Evolutionary conservation across 2,797 vertebrate genomes (phyloP), one percentile per base, ranked within the genome.

Genomic region (Anguilla pacifica): DNA sequence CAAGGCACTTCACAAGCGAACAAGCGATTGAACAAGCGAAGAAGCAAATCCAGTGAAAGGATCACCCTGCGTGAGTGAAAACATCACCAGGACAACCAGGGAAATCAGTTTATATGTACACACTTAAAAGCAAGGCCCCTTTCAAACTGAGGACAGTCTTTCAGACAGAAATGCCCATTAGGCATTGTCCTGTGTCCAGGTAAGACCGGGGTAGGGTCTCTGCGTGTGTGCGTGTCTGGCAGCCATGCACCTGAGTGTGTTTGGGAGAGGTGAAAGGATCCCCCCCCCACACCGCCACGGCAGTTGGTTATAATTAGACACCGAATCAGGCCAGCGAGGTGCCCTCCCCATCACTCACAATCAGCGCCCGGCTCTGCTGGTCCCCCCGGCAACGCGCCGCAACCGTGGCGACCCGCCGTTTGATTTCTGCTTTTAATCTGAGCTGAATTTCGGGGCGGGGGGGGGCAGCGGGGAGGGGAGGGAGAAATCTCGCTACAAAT

Each of bases 271-370:
- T 82, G 43, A 82, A 51, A 3, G 43, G 43, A 51, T 4, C 10
- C 9, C 51, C 79, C 77, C 39, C 15, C 19, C 19, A 2, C 6
- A 7, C 77, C 19, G 31, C 22, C 7, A 2, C 19, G 22, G 43
- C 43, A 46, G 43, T 46, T 22, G 46, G 79, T 51, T 82, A 82
- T 82, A 82, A 82, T 82, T 82, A 82, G 79, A n/a, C 79, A n/a
- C 79, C 6, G 25, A 82, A 82, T 82, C 43, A 82, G 79, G 79
- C 19, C 79, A 82, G 43, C 22, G 46, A 9, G 43, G 6, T 51
- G 43, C 79, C 79, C 79, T 3, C 79, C 43, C 79, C 35, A 15
- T 17, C 31, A 77, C 72, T 9, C 72, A 15, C 15, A 79, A 79
- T 79, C 74, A 46, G 72, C 10, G 72, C 35, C 39, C 43, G 3